Evolutionary conservation across 2,888 invertebrate genomes (phyloP).

Genomic region (Troides oblongomaculatus): DNA sequence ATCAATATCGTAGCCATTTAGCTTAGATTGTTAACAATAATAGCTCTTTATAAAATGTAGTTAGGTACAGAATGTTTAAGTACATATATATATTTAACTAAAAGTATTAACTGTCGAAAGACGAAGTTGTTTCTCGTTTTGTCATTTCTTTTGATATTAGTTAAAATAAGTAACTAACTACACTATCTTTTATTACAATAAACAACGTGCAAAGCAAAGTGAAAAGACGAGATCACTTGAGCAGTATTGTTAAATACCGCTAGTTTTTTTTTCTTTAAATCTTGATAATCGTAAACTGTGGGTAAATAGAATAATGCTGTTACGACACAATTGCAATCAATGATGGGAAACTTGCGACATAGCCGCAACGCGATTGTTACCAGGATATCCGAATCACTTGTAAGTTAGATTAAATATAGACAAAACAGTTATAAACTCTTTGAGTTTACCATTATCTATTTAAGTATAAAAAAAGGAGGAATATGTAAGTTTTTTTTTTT

Average conservation of each 20-base stretch:
- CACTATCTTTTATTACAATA: too few relatives aligned
- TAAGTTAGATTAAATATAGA: background rate
- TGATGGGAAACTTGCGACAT: constrained; percentile 63
- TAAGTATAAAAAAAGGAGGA: background rate
- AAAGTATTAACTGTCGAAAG: too few relatives aligned
- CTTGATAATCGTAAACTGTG: constrained; percentile 61
- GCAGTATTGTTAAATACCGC: constrained; percentile 16
- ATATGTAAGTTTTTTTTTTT: too few relatives aligned
- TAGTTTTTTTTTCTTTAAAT: constrained; percentile 37
- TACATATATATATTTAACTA: too few relatives aligned
- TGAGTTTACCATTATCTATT: background rate
- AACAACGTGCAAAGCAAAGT: too few relatives aligned
- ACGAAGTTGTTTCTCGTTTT: too few relatives aligned
- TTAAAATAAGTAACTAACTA: too few relatives aligned
- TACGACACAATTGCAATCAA: constrained; percentile 64
- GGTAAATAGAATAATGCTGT: constrained; percentile 67
- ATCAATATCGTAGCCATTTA: too few relatives aligned
- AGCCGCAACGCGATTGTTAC: constrained; percentile 38
- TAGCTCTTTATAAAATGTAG: too few relatives aligned
- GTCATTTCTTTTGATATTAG: too few relatives aligned
- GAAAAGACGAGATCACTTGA: background rate
- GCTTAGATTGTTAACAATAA: too few relatives aligned
- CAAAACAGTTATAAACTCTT: background rate
- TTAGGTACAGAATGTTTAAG: too few relatives aligned
- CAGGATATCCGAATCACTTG: constrained; percentile 3